Base-by-base conservation (phyloP, 2,797 vertebrate genomes). In the Tarsius wallacei region DNA sequence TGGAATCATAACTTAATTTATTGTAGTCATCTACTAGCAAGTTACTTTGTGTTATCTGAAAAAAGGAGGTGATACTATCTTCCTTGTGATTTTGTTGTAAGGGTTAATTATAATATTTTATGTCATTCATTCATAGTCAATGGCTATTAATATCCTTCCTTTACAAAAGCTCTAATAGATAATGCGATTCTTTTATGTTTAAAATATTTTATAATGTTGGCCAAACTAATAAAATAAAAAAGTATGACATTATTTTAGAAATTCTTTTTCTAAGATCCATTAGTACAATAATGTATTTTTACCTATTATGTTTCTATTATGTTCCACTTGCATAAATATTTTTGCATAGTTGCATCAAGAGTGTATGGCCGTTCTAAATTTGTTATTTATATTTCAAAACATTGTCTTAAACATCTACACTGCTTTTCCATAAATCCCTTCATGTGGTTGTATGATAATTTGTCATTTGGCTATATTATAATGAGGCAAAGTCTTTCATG, bases 81-180 rank as follows among this genome's bases (percentile, higher is more conserved):
- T 28, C 5, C 33, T 28, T 73, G 42, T 68, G 47, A 94, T 74
- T 94, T 68, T 86, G 49, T 42, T 19, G 15, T 16, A 17, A 85
- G 15, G 17, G 5, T 77, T 85, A 28, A 49, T 61, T 83, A 14
- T n/a, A 36, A 64, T 86, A 24, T 76, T 70, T 17, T 59, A 19
- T 14, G 36, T 53, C 57, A 64, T 26, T 88, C 31, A 63, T 19
- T 31, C 9, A 21, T 28, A 74, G 59, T 33, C 47, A 55, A 26
- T 64, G 51, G 28, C 59, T 70, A 28, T 87, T 82, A 84, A 33
- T 70, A 77, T 85, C 33, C 66, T 94, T 36, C 42, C 49, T 93
- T 93, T 92, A 83, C 36, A 78, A 90, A 94, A 87, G 53, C 76
- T 90, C 13, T 49, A 21, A 12, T 7, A 28, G 84, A 84, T 91